A percentile compares a stretch with the other conserved stretches of the same genome.
These are phyloP conservation scores for Idaea biselata DNA, from an alignment of 2,888 invertebrate genomes.

Conservation along the genomic window DNA sequence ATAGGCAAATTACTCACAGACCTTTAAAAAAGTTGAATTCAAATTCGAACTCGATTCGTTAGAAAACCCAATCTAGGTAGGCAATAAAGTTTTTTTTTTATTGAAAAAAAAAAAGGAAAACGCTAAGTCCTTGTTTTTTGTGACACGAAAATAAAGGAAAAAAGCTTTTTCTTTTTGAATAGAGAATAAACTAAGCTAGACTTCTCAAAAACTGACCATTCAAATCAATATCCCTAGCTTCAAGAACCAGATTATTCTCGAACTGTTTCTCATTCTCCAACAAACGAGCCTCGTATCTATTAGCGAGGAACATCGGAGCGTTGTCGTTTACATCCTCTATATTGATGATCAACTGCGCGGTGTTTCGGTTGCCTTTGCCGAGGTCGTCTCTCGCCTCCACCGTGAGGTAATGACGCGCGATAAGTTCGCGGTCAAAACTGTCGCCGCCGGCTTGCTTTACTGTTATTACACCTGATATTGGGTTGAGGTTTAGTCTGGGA, in stretches of 20 bases:
- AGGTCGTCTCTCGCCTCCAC: conserved; percentile 94
- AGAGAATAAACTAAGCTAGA: too few relatives aligned
- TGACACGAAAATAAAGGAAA: too few relatives aligned
- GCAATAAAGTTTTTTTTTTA: too few relatives aligned
- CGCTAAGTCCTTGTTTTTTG: too few relatives aligned
- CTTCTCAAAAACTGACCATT: conserved; percentile 83
- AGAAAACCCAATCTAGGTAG: too few relatives aligned
- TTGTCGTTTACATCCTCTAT: conserved; percentile 95
- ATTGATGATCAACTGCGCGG: conserved; percentile 90
- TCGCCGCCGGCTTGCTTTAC: conserved; percentile 88
- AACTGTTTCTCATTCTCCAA: conserved; percentile 91
- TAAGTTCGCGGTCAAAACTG: conserved; percentile 92
- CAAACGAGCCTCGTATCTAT: conserved; percentile 90
- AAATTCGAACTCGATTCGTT: too few relatives aligned
- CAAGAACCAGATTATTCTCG: conserved; percentile 87
- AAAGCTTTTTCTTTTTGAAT: too few relatives aligned
- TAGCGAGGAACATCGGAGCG: conserved; percentile 90
- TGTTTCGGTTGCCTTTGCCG: conserved; percentile 89
- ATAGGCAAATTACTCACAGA: too few relatives aligned
- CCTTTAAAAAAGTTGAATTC: too few relatives aligned
- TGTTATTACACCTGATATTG: conserved; percentile 90
- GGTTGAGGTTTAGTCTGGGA: conserved; percentile 87
- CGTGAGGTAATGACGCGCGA: conserved; percentile 90
- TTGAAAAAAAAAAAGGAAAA: too few relatives aligned
- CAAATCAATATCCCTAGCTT: conserved; percentile 91